These are phyloP conservation scores for Drosophila ficusphila DNA, from an alignment of 1,140 invertebrate species.

Conservation along the genomic window DNA sequence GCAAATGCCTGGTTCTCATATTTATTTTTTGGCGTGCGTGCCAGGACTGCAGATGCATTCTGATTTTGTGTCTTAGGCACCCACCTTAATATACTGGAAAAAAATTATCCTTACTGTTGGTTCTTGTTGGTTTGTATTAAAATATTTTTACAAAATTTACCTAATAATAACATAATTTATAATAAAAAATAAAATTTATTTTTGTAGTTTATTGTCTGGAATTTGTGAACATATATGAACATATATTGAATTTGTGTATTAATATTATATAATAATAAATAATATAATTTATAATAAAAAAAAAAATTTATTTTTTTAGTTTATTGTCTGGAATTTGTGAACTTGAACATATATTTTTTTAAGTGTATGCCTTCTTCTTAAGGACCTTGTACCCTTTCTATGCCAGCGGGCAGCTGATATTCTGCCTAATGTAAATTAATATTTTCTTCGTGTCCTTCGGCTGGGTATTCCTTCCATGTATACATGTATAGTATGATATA, in stretches of 20 bases:
- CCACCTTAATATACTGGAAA: not conserved
- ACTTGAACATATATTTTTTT: not conserved
- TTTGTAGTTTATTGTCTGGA: too few species aligned
- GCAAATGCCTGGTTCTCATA: constrained; percentile 39
- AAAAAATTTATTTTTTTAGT: not conserved
- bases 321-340: too few species aligned
- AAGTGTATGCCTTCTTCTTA: not conserved
- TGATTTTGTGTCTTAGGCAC: constrained; percentile 35
- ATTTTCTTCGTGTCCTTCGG: constrained; percentile 60
- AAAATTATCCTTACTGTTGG: too few species aligned
- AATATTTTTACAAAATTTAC: too few species aligned
- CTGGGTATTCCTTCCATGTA: not conserved
- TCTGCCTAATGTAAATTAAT: constrained; percentile 71
- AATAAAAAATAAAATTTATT: too few species aligned
- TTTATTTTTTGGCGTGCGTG: constrained; percentile 62
- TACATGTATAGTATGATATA: too few species aligned
- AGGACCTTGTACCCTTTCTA: constrained; percentile 39
- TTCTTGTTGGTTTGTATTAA: too few species aligned
- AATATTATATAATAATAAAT: too few species aligned
- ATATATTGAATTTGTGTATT: too few species aligned
- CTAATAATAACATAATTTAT: too few species aligned
- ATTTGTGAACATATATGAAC: too few species aligned
- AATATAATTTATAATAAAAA: too few species aligned
- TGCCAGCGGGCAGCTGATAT: constrained; percentile 59
- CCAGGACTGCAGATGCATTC: constrained; percentile 61